A percentile compares a stretch with the other conserved stretches of the same genome.
phyloP scores from a whole-genome alignment of 2,888 invertebrate species.

The Amphimallon solstitiale region DNA sequence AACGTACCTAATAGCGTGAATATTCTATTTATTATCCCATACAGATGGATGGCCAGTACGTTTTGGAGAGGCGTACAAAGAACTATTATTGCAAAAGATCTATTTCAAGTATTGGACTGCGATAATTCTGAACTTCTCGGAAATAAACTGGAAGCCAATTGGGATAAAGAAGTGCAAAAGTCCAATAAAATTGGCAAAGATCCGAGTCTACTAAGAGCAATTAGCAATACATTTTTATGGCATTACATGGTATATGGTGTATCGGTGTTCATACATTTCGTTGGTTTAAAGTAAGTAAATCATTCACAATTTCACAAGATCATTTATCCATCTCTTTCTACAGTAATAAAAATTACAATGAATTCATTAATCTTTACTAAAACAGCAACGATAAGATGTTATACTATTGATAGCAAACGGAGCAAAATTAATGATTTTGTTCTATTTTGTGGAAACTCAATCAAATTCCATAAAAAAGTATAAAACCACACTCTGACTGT shows the following conservation, averaged over 20 bases:
- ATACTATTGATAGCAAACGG: too few relatives aligned
- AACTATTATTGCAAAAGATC: slow-evolving; percentile 71
- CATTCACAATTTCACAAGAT: not conserved
- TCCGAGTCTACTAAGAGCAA: slow-evolving; percentile 69
- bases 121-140: slow-evolving; percentile 73
- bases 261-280: slow-evolving; percentile 65
- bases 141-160: slow-evolving; percentile 70
- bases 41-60: slow-evolving; percentile 56
- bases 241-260: slow-evolving; percentile 69
- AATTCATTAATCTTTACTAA: too few relatives aligned
- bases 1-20: slow-evolving; percentile 9
- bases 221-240: slow-evolving; percentile 68
- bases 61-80: slow-evolving; percentile 67
- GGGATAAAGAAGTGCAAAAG: slow-evolving; percentile 69
- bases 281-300: slow-evolving; percentile 67
- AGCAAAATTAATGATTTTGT: too few relatives aligned
- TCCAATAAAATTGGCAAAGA: slow-evolving; percentile 65
- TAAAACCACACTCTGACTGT: too few relatives aligned
- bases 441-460: too few relatives aligned
- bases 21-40: slow-evolving; percentile 30
- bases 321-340: too few relatives aligned
- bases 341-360: too few relatives aligned
- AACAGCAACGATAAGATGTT: too few relatives aligned
- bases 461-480: too few relatives aligned
- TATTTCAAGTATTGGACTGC: slow-evolving; percentile 69